Conservation (phyloP, 2,113 vertebrate genomes). For the Aspidoscelis tigris region DNA sequence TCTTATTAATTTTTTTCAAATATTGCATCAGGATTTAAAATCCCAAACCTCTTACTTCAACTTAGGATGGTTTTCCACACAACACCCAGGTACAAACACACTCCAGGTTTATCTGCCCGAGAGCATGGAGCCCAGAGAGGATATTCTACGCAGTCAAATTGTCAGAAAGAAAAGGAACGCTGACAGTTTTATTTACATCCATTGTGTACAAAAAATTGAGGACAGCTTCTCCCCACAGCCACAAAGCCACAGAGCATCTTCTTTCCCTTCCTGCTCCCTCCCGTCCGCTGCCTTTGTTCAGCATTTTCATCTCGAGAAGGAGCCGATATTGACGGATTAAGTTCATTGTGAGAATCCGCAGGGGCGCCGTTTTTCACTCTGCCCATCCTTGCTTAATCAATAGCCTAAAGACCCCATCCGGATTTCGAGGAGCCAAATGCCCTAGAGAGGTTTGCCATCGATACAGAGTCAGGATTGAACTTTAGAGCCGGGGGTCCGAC, state of each 20-base stretch:
- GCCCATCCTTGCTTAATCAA: not conserved
- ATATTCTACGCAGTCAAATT: not conserved
- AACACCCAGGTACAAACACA: too few relatives aligned
- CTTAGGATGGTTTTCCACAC: too few relatives aligned
- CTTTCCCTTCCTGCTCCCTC: fast-evolving
- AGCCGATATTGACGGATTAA: not conserved
- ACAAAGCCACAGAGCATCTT: constrained; percentile 14
- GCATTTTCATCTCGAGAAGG: fast-evolving
- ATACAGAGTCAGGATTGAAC: fast-evolving
- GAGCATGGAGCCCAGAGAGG: fast-evolving
- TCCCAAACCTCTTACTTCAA: too few relatives aligned
- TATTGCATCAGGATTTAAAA: too few relatives aligned
- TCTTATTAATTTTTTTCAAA: not conserved
- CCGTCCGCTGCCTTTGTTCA: fast-evolving
- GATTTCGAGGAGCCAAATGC: not conserved
- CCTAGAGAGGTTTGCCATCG: fast-evolving
- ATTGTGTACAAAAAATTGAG: constrained; percentile 62
- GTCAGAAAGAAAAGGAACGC: constrained; percentile 58
- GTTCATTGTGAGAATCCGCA: not conserved
- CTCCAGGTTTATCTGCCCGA: fast-evolving
- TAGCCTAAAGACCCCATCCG: not conserved
- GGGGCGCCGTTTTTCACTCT: not conserved
- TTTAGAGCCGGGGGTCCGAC: not conserved
- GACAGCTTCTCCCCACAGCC: constrained; percentile 41
- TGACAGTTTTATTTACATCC: constrained; percentile 72